Percentiles rank a stretch among this genome's conserved stretches.
Conservation (phyloP, 1,140 invertebrate genomes). For the Parasteatoda tepidariorum region DNA sequence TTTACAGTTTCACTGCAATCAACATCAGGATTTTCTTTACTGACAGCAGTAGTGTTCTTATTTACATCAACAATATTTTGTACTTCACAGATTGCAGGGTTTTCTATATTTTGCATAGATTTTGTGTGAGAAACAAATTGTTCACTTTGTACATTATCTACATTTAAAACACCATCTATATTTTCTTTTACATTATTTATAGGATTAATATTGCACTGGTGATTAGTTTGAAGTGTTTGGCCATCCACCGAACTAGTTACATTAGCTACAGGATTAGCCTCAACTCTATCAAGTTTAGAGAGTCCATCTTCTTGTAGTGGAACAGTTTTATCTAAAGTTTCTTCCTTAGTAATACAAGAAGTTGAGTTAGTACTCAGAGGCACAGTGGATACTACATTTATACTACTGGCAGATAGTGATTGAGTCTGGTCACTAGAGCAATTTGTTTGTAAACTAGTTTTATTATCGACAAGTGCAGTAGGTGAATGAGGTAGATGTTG, state of each 20-base stretch:
- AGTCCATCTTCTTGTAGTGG: conserved; percentile 45
- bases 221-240: conserved; percentile 46
- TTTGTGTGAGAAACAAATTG: background rate
- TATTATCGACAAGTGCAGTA: conserved; percentile 44
- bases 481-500: conserved; percentile 61
- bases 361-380: conserved; percentile 51
- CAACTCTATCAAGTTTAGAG: conserved; percentile 4
- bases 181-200: conserved; percentile 27
- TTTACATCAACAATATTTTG: conserved; percentile 54
- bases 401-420: conserved; percentile 52
- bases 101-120: conserved; percentile 1
- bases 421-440: conserved; percentile 50
- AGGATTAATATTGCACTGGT: conserved; percentile 55
- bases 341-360: conserved; percentile 53
- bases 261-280: conserved; percentile 35
- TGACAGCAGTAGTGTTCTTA: conserved; percentile 49
- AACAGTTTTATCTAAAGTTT: conserved; percentile 36
- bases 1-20: conserved; percentile 44
- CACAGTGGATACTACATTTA: conserved; percentile 53
- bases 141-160: conserved; percentile 49
- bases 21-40: conserved; percentile 3
- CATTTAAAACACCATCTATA: conserved; percentile 40
- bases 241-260: conserved; percentile 50
- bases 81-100: conserved; percentile 37
- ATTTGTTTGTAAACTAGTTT: conserved; percentile 37